These are phyloP conservation scores for Pandion haliaetus DNA, from an alignment of 2,113 vertebrate species.

Conservation along the genomic window DNA sequence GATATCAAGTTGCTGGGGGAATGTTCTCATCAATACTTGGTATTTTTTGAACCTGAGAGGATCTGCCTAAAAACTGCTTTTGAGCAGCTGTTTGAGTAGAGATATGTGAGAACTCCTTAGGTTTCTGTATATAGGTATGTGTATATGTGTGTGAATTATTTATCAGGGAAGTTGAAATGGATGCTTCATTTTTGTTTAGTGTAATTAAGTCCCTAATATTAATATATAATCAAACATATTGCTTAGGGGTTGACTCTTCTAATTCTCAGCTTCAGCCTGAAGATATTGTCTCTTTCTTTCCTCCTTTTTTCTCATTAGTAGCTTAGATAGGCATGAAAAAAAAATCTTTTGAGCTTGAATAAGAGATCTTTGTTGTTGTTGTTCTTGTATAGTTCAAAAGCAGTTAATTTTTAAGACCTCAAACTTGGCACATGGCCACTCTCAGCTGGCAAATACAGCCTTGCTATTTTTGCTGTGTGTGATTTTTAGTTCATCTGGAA, in stretches of 20 bases:
- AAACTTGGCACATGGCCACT: conserved; percentile 35
- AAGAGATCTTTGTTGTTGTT: conserved; percentile 61
- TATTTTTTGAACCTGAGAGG: not conserved
- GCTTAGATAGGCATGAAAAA: conserved; percentile 59
- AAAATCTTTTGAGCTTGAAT: conserved; percentile 59
- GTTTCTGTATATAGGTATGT: not conserved
- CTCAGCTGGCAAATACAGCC: conserved; percentile 59
- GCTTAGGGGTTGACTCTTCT: conserved; percentile 48
- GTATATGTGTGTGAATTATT: not conserved
- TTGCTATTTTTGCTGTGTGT: conserved; percentile 60
- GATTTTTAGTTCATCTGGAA: conserved; percentile 64
- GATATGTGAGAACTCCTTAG: not conserved
- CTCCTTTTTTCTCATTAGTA: conserved; percentile 47
- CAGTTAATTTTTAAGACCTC: conserved; percentile 69
- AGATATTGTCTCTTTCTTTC: conserved; percentile 32
- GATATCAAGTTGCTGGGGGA: not conserved
- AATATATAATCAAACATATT: conserved; percentile 60
- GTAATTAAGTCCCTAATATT: conserved; percentile 51
- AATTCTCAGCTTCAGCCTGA: conserved; percentile 33
- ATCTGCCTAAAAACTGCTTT: not conserved
- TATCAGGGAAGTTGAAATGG: conserved; percentile 26
- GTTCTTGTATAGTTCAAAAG: conserved; percentile 65
- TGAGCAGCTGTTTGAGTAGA: not conserved
- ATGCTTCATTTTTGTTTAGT: conserved; percentile 33
- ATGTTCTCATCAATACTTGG: not conserved